A percentile compares a stretch with the other conserved stretches of the same genome.
Conservation (phyloP, 2,888 invertebrate genomes). For the Leptinotarsa haldemani region DNA sequence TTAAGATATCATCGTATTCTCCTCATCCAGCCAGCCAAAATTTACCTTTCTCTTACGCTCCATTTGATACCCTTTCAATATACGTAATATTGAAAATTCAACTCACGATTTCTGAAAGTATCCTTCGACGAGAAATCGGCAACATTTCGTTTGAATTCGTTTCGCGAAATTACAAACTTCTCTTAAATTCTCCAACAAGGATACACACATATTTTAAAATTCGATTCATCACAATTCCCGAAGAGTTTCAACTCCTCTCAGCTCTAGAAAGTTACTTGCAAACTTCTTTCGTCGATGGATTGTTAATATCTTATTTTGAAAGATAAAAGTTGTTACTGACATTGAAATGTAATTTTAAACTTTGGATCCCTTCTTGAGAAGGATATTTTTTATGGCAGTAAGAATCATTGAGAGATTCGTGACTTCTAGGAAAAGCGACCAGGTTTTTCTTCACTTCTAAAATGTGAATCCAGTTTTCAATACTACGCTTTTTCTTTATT, state of each 20-base stretch:
- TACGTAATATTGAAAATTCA: slow-evolving; percentile 8
- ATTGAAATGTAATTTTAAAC: neutral
- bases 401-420: neutral
- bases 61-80: neutral
- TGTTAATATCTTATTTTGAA: neutral
- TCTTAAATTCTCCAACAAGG: neutral
- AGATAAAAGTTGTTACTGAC: slow-evolving; percentile 10
- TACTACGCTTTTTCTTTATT: too few species aligned
- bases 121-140: slow-evolving; percentile 15
- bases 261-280: slow-evolving; percentile 3
- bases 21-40: neutral
- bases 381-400: neutral
- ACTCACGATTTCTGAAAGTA: neutral
- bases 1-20: too few species aligned
- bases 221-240: slow-evolving; percentile 2
- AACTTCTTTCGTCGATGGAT: slow-evolving; percentile 12
- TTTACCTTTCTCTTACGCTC: neutral
- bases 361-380: neutral
- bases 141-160: slow-evolving; percentile 6
- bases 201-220: slow-evolving; percentile 18
- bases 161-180: slow-evolving; percentile 11
- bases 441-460: neutral
- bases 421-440: neutral
- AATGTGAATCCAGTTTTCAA: neutral
- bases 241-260: slow-evolving; percentile 11